Base-by-base conservation (phyloP, 2,888 invertebrate genomes). In the Ichneumon xanthorius region DNA sequence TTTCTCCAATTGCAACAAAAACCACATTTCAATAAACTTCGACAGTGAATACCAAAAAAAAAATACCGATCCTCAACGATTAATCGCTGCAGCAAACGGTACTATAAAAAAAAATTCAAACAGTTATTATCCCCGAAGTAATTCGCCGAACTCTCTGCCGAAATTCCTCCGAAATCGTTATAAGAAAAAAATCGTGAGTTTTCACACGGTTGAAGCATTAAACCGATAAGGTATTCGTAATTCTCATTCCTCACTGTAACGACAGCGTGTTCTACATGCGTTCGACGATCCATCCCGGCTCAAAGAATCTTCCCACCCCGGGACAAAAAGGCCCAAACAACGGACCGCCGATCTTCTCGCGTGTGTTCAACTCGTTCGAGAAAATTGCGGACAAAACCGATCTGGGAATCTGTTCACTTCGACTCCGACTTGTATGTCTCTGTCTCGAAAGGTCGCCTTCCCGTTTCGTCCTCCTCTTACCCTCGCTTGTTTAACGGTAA, bases 301-400 rank as follows among this genome's bases (percentile, higher is more conserved):
- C 19, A 7, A 58, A 58, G 58, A 58, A 58, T 58, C 26, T 58
- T 58, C 58, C 26, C 58, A 22, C 58, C 58, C 26, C 14, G 22
- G 58, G 4, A 58, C 22, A 58, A 58, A 26, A 58, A 58, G 22
- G 11, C 11, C 58, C 58, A 11, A 22, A 11, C 22, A 22, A 58
- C 58, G 26, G 26, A 22, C 26, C 4, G 19, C 22, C 58, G 26
- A 58, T 58, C 58, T 58, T 58, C 58, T 14, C 26, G 58, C 58
- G 26, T 22, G 58, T 58, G 11, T 58, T 26, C 73, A 30, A 48
- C 26, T 40, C 61, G 61, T n/a, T 48, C 48, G 26, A 45, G 58
- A 75, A 48, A 63, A 75, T 75, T 75, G 75, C 75, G 63, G 65
- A 37, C 76, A 76, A 76, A 76, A 76, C 63, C 65, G n/a, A 48